A percentile compares a stretch with the other conserved stretches of the same genome.
Evolutionary conservation across 2,113 vertebrate genomes (phyloP).

Genomic region (Cromileptes altivelis): DNA sequence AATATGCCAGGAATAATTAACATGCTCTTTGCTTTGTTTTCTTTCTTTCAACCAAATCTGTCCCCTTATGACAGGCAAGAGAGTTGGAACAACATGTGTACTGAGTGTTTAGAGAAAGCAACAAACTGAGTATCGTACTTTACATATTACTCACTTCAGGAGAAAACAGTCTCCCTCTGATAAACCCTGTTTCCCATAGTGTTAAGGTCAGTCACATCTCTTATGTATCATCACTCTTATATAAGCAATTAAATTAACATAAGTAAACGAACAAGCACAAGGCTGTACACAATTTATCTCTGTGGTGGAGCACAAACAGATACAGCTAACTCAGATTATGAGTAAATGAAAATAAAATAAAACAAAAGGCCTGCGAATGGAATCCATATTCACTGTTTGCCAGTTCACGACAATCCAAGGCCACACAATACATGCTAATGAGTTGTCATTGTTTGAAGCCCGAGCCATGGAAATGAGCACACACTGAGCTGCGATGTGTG

Average conservation of each 20-base stretch:
- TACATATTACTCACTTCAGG: neutral
- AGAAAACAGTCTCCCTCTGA: slow-evolving; percentile 1
- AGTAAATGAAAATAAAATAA: slow-evolving; percentile 28
- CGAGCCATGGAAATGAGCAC: slow-evolving; percentile 59
- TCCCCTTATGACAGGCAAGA: neutral
- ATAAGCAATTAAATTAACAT: slow-evolving; percentile 50
- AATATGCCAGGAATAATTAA: slow-evolving; percentile 19
- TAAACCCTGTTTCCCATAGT: neutral
- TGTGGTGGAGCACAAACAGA: slow-evolving; percentile 29
- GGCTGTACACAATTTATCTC: slow-evolving; percentile 22
- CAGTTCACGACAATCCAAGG: slow-evolving; percentile 44
- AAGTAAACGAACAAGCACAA: slow-evolving; percentile 40
- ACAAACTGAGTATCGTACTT: neutral
- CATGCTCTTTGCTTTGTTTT: slow-evolving; percentile 19
- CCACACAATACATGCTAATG: slow-evolving; percentile 69
- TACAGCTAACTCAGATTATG: slow-evolving; percentile 60
- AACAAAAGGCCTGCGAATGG: slow-evolving; percentile 35
- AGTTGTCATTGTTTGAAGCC: slow-evolving; percentile 68
- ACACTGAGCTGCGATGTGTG: slow-evolving; percentile 62
- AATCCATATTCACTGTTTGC: slow-evolving; percentile 48
- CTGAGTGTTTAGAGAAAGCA: neutral
- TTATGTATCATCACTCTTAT: slow-evolving; percentile 38
- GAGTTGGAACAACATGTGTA: slow-evolving; percentile 10
- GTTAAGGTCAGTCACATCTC: slow-evolving; percentile 28
- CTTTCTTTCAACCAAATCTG: slow-evolving; percentile 22